These are phyloP conservation scores for Carduelis carduelis DNA, from an alignment of 2,797 vertebrate genomes.

Conservation along the genomic window DNA sequence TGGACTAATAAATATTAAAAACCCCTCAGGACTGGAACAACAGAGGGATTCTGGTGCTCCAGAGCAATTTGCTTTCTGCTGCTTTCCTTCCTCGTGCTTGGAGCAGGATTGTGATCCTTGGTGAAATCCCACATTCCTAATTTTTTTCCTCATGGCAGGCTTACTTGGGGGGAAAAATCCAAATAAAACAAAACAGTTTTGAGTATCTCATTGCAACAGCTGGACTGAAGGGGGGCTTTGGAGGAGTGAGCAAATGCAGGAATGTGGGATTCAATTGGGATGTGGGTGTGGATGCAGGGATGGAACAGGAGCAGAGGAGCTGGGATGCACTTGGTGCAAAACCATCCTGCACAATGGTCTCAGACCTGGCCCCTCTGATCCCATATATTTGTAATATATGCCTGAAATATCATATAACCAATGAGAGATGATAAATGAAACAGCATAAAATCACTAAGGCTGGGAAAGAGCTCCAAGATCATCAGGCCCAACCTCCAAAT, in stretches of 20 bases:
- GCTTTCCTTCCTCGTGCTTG: not conserved
- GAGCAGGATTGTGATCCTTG: fast-evolving
- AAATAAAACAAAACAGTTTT: not conserved
- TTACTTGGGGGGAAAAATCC: not conserved
- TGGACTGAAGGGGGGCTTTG: not conserved
- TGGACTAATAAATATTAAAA: not conserved
- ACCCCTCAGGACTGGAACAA: not conserved
- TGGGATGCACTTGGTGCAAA: not conserved
- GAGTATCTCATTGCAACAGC: not conserved
- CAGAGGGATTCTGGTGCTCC: not conserved
- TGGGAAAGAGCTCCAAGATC: not conserved
- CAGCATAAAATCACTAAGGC: not conserved
- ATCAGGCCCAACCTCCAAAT: not conserved
- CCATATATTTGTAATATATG: fast-evolving
- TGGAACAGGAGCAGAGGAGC: not conserved
- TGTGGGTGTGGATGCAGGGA: fast-evolving
- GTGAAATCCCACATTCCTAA: not conserved
- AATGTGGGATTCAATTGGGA: not conserved
- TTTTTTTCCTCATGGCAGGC: fast-evolving
- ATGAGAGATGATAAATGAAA: not conserved
- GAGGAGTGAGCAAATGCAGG: not conserved
- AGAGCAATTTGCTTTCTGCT: not conserved
- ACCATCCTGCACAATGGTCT: not conserved
- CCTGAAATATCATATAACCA: fast-evolving
- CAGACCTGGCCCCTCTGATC: not conserved